These are phyloP conservation scores for Pollenia labialis DNA, from an alignment of 2,888 invertebrate genomes.

Conservation along the genomic window DNA sequence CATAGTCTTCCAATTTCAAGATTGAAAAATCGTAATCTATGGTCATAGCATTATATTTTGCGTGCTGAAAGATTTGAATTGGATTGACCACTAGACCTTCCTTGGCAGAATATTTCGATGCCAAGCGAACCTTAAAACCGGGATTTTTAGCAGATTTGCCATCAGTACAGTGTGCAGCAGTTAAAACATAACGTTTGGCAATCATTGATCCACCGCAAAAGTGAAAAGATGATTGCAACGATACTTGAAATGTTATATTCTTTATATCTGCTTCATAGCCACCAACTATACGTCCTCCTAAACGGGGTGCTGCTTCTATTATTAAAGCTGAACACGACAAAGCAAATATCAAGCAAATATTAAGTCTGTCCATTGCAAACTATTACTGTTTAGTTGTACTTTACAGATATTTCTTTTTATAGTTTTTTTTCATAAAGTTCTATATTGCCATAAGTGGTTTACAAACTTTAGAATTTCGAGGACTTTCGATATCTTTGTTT, in stretches of 20 bases:
- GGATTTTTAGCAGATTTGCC: slow-evolving; percentile 58
- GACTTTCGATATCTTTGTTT: slow-evolving; percentile 55
- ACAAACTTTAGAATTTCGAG: slow-evolving; percentile 38
- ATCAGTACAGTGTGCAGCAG: slow-evolving; percentile 84
- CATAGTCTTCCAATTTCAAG: slow-evolving; percentile 79
- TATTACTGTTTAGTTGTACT: slow-evolving; percentile 10
- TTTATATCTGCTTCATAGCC: slow-evolving; percentile 76
- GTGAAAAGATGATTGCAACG: slow-evolving; percentile 79
- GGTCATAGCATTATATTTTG: slow-evolving; percentile 80
- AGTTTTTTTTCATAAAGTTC: slow-evolving; percentile 24
- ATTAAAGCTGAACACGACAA: background rate
- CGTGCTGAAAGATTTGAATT: slow-evolving; percentile 79
- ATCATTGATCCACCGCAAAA: slow-evolving; percentile 84
- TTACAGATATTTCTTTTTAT: slow-evolving; percentile 43
- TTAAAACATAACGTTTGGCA: slow-evolving; percentile 81
- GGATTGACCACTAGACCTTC: slow-evolving; percentile 82
- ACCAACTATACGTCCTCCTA: slow-evolving; percentile 79
- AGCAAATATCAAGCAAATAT: slow-evolving; percentile 27
- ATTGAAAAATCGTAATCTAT: slow-evolving; percentile 84
- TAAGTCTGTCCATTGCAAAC: slow-evolving; percentile 38
- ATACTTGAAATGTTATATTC: slow-evolving; percentile 77
- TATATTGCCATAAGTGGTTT: slow-evolving; percentile 2
- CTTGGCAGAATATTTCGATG: slow-evolving; percentile 79
- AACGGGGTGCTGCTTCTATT: slow-evolving; percentile 43
- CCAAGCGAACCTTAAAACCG: slow-evolving; percentile 80